Conservation (phyloP, 2,888 invertebrate genomes). For the Tortricodes alternella region DNA sequence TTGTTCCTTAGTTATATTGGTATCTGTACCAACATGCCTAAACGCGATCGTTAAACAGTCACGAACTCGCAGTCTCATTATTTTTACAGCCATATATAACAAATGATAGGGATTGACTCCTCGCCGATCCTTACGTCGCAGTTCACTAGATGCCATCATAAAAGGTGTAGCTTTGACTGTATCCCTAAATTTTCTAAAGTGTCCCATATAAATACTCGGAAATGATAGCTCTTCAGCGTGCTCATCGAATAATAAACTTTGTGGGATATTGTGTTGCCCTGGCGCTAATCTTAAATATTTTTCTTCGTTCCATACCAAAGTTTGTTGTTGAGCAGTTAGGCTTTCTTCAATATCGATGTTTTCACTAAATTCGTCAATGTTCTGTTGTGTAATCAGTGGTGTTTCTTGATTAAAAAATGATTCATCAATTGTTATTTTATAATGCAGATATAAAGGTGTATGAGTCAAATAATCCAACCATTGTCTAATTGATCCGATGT, state of each 20-base stretch:
- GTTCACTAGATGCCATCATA: conserved; percentile 55
- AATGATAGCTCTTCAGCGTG: conserved; percentile 62
- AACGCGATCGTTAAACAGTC: conserved; percentile 42
- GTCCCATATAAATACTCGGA: conserved; percentile 56
- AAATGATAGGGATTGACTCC: conserved; percentile 50
- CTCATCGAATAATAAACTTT: conserved; percentile 50
- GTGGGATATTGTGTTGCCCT: conserved; percentile 43
- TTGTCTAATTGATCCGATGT: conserved; percentile 41
- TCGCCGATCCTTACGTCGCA: conserved; percentile 53
- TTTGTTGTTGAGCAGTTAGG: conserved; percentile 44
- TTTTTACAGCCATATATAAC: conserved; percentile 60
- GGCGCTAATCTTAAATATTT: conserved; percentile 45
- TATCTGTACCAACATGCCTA: conserved; percentile 38
- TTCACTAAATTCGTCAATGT: conserved; percentile 44
- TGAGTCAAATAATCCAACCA: conserved; percentile 44
- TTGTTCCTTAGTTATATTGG: conserved; percentile 43
- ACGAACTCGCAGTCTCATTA: conserved; percentile 44
- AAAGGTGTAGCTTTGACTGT: conserved; percentile 48
- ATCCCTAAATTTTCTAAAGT: conserved; percentile 43
- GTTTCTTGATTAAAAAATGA: too few relatives aligned
- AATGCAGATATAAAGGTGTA: conserved; percentile 42
- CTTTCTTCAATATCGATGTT: conserved; percentile 37
- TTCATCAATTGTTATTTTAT: too few relatives aligned
- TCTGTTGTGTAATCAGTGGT: too few relatives aligned
- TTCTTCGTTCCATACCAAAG: conserved; percentile 49